A percentile compares a stretch with the other conserved stretches of the same genome.
Evolutionary conservation across 2,797 vertebrate genomes (phyloP).

Genomic region (Poecilia gillii): DNA sequence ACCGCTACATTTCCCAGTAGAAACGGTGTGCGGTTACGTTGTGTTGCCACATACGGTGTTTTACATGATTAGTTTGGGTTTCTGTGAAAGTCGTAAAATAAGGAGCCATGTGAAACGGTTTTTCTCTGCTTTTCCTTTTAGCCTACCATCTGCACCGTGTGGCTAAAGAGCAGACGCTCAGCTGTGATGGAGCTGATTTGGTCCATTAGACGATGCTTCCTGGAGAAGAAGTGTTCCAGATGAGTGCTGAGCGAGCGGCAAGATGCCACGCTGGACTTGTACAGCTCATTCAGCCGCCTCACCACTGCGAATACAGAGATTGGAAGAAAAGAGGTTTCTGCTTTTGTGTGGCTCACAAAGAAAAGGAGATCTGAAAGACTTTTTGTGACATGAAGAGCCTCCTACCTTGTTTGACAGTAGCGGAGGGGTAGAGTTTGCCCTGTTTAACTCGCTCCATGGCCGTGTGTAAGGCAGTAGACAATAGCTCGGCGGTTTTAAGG

Average conservation of each 20-base stretch:
- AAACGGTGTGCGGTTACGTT: not conserved
- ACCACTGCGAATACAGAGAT: constrained; percentile 81
- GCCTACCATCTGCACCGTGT: constrained; percentile 94
- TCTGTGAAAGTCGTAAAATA: not conserved
- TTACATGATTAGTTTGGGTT: not conserved
- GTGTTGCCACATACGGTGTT: not conserved
- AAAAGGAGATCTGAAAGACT: not conserved
- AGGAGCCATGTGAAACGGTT: not conserved
- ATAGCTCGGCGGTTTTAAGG: constrained; percentile 92
- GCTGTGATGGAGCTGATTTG: constrained; percentile 94
- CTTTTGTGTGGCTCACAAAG: not conserved
- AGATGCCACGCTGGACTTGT: constrained; percentile 91
- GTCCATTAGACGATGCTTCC: constrained; percentile 96
- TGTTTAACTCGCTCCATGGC: constrained; percentile 91
- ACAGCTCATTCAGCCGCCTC: constrained; percentile 91
- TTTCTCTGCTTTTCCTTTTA: not conserved
- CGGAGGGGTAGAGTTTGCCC: constrained; percentile 92
- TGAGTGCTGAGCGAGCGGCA: constrained; percentile 90
- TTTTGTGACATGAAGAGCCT: not conserved
- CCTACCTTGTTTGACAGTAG: constrained; percentile 94
- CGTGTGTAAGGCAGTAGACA: constrained; percentile 89
- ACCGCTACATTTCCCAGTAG: not conserved
- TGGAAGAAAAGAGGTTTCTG: not conserved
- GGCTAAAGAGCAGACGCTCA: constrained; percentile 94
- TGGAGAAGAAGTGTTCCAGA: constrained; percentile 91